These are phyloP conservation scores for Tyria jacobaeae DNA, from an alignment of 2,888 invertebrate genomes.

Conservation along the genomic window DNA sequence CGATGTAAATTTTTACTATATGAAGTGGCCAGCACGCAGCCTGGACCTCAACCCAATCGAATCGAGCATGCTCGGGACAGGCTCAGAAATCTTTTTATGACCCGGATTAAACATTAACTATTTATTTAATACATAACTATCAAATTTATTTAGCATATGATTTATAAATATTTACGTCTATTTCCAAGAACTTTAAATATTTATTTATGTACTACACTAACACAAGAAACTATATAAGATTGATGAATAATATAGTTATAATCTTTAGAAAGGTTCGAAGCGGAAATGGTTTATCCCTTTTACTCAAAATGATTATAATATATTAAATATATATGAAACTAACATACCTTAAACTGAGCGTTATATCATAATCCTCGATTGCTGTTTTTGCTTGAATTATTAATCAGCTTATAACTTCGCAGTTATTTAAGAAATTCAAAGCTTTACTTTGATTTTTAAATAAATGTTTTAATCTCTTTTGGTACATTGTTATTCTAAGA, in stretches of 20 bases:
- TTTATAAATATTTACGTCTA: not conserved
- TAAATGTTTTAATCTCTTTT: not conserved
- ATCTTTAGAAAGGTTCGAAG: slow-evolving; percentile 5
- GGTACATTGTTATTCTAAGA: too few species aligned
- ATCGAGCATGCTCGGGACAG: too few species aligned
- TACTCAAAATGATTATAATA: not conserved
- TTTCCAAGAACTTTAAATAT: not conserved
- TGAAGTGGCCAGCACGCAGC: too few species aligned
- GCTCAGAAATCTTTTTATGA: too few species aligned
- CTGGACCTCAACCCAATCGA: too few species aligned
- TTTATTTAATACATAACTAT: too few species aligned
- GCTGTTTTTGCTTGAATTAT: not conserved
- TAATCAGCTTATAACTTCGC: not conserved
- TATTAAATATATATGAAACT: not conserved
- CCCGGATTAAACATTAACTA: too few species aligned
- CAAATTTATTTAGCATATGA: too few species aligned
- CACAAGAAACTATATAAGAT: not conserved
- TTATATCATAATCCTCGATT: not conserved
- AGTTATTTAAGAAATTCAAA: not conserved
- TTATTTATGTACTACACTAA: not conserved
- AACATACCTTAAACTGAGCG: not conserved
- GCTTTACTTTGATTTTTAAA: not conserved
- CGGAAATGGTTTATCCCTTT: slow-evolving; percentile 5
- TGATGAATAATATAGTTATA: slow-evolving; percentile 10
- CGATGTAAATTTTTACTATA: too few species aligned